Evolutionary conservation across 2,888 invertebrate genomes (phyloP), one percentile per base, ranked within the genome.

Genomic region (Ormyrus thymus): DNA sequence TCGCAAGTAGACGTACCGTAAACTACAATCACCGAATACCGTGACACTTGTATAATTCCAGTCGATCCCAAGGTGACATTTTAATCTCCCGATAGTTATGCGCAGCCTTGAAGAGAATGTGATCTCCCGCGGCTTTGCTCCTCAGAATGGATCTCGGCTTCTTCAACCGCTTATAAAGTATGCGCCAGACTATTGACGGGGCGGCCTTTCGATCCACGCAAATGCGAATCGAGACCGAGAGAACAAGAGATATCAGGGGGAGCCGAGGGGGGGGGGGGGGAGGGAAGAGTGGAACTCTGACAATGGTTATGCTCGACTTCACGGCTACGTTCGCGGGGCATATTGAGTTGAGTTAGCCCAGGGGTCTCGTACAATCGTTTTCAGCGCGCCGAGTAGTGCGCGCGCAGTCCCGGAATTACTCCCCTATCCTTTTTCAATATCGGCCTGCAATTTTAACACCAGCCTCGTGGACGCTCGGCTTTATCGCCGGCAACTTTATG

Each of bases 401-500:
- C 62, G 61, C 46, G 29, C 29, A 29, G 29, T 2, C 8, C 59
- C 11, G 61, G 46, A 71, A 75, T 79, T 71, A 55, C 75, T 58
- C 66, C 29, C 45, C 13, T 68, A 76, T 76, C 53, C 68, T 79
- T 79, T 72, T 79, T 79, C 79, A 72, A 79, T 76, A 79, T 72
- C 71, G 51, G 55, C 13, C 61, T 56, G 68, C 76, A 76, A 79
- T 76, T 76, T 65, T 68, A 68, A 70, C 69, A 45, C 58, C 29
- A 10, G 15, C 46, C 11, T 58, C 15, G 66, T 15, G 71, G 51
- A 68, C 55, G 55, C 75, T 79, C 51, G 62, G 55, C 58, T 79
- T 79, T 79, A 79, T 80, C 64, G 55, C n/a, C 76, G 74, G 62
- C 65, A 79, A 82, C 81, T 82, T 82, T 82, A 80, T 81, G 76